These are phyloP conservation scores for Atta colombica DNA, from an alignment of 1,140 invertebrate species.

Conservation along the genomic window DNA sequence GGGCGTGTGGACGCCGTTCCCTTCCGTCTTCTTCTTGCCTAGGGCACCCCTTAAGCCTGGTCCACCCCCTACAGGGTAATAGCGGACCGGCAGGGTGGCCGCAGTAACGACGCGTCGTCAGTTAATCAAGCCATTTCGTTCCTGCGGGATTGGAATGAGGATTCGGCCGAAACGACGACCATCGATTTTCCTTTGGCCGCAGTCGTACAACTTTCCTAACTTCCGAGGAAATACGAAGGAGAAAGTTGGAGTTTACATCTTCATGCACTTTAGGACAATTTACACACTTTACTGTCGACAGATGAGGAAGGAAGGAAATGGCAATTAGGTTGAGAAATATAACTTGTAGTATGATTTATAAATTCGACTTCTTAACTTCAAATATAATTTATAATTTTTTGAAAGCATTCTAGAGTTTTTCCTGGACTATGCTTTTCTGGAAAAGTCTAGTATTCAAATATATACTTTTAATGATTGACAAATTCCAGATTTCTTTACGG, in stretches of 20 bases:
- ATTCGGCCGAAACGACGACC: constrained; percentile 78
- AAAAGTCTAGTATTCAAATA: neutral
- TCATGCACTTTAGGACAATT: neutral
- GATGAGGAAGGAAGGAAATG: neutral
- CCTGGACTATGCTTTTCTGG: neutral
- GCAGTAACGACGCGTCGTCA: constrained; percentile 85
- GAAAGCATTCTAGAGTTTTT: neutral
- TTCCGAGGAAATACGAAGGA: constrained; percentile 6
- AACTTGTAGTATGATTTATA: neutral
- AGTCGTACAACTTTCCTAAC: constrained; percentile 43
- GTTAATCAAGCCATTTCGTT: constrained; percentile 87
- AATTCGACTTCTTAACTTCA: neutral
- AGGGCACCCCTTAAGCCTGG: constrained; percentile 72
- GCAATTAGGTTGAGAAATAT: neutral
- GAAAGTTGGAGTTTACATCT: neutral
- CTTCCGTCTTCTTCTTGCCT: constrained; percentile 77
- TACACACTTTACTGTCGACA: neutral
- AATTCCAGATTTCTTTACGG: neutral
- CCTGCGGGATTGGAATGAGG: constrained; percentile 80
- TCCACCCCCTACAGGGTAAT: constrained; percentile 79
- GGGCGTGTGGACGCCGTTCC: constrained; percentile 62
- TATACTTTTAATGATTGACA: neutral
- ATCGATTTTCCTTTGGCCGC: constrained; percentile 80
- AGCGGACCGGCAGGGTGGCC: constrained; percentile 79
- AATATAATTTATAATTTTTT: neutral